These are phyloP conservation scores for Dipodomys merriami DNA, from an alignment of 2,113 vertebrate genomes.

Conservation along the genomic window DNA sequence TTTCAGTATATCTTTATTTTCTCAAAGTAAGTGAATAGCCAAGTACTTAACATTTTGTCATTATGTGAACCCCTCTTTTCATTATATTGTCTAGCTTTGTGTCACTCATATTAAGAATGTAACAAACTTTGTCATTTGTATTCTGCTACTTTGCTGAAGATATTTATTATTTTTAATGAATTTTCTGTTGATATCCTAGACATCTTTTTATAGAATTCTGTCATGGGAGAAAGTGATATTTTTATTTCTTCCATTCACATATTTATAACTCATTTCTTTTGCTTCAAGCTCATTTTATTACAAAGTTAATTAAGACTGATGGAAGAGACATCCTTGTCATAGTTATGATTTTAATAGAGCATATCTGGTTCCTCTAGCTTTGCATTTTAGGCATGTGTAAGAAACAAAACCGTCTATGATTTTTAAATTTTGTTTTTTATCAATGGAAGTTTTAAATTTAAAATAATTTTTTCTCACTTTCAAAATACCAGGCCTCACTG, in stretches of 20 bases:
- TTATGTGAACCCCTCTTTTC: constrained; percentile 49
- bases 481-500: not conserved
- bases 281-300: constrained; percentile 69
- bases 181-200: constrained; percentile 57
- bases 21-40: constrained; percentile 62
- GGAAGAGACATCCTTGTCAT: constrained; percentile 47
- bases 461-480: constrained; percentile 38
- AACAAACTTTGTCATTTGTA: constrained; percentile 54
- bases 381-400: constrained; percentile 24
- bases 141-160: constrained; percentile 56
- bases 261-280: constrained; percentile 53
- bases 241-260: constrained; percentile 66
- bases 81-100: constrained; percentile 59
- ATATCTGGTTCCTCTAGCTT: not conserved
- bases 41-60: constrained; percentile 64
- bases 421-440: constrained; percentile 52
- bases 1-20: constrained; percentile 58
- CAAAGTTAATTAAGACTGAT: constrained; percentile 69
- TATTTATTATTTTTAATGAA: constrained; percentile 75
- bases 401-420: not conserved
- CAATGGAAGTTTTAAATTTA: constrained; percentile 32
- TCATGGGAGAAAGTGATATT: constrained; percentile 59
- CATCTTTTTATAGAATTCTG: constrained; percentile 60
- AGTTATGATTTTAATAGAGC: constrained; percentile 52
- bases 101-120: constrained; percentile 59